These are phyloP conservation scores for Phaedon cochleariae DNA, from an alignment of 2,888 invertebrate genomes.

Conservation along the genomic window DNA sequence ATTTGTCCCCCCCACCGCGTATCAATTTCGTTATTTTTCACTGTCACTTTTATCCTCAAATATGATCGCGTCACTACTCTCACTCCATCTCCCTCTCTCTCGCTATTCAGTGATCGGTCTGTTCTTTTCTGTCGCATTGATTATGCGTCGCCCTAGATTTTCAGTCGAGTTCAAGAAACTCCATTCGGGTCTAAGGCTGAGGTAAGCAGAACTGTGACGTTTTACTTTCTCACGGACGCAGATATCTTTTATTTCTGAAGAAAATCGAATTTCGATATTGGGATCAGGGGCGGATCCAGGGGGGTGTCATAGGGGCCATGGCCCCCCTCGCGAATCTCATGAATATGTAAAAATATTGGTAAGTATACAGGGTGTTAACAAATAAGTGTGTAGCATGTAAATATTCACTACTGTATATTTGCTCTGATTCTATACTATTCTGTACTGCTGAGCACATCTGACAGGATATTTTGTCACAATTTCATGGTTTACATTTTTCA, in stretches of 20 bases:
- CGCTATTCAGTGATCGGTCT: slow-evolving; percentile 9
- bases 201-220: slow-evolving; percentile 55
- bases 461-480: no score
- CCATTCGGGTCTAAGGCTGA: slow-evolving; percentile 53
- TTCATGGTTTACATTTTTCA: no score
- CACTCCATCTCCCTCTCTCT: slow-evolving; percentile 29
- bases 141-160: slow-evolving; percentile 52
- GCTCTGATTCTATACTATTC: no score
- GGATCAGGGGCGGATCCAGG: no score
- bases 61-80: slow-evolving; percentile 37
- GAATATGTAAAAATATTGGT: no score
- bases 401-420: no score
- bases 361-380: no score
- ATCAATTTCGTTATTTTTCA: slow-evolving; percentile 52
- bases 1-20: slow-evolving; percentile 24
- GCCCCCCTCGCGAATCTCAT: no score
- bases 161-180: slow-evolving; percentile 54
- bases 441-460: no score
- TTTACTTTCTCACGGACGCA: slow-evolving; percentile 56
- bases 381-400: no score
- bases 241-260: slow-evolving; percentile 40
- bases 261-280: slow-evolving; percentile 50
- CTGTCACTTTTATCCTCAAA: slow-evolving; percentile 53
- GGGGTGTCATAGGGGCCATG: no score
- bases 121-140: slow-evolving; percentile 35